Evolutionary conservation across 2,113 vertebrate species (phyloP).

Genomic region (Ciconia stormi): DNA sequence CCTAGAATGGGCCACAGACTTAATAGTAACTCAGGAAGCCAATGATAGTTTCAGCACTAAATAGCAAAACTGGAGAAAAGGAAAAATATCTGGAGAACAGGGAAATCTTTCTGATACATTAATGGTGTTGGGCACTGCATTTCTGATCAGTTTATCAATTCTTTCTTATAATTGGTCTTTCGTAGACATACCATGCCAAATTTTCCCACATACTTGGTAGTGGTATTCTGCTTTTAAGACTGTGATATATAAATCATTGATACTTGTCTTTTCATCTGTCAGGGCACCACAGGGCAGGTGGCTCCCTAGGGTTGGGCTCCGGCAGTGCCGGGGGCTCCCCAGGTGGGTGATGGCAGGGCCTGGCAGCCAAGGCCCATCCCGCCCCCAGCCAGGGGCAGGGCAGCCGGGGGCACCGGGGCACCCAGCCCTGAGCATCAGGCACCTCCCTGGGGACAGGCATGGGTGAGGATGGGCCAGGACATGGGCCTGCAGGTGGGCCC

Average conservation of each 20-base stretch:
- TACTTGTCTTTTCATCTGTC: background rate
- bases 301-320: background rate
- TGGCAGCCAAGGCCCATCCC: accelerated
- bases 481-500: accelerated
- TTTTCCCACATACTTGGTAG: background rate
- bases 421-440: accelerated
- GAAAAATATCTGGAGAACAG: background rate
- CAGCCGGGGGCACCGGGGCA: accelerated
- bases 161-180: background rate
- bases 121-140: background rate
- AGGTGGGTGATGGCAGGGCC: too few relatives aligned
- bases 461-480: background rate
- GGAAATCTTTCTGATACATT: background rate
- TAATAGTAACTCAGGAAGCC: background rate
- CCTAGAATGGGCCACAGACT: background rate
- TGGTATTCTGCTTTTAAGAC: background rate
- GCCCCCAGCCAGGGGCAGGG: background rate
- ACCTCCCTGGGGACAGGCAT: background rate
- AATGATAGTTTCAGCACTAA: background rate
- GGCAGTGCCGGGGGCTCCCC: accelerated
- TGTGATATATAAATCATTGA: background rate
- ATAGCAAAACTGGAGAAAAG: background rate
- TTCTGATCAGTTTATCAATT: background rate
- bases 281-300: accelerated
- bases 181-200: background rate